Evolutionary conservation across 2,797 vertebrate species (phyloP).

Genomic region (Alauda arvensis): DNA sequence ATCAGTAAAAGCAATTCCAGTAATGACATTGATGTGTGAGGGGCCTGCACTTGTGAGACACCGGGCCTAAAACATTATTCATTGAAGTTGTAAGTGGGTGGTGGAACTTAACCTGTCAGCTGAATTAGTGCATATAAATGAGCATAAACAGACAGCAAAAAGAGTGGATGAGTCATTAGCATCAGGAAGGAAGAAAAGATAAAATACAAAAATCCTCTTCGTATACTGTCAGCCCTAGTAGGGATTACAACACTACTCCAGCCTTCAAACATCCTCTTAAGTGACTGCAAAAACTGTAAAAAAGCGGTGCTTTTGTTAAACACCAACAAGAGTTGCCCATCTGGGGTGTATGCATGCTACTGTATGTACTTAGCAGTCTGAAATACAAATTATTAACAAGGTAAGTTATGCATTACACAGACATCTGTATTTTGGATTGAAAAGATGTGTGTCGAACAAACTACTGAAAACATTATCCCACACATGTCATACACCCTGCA

Average conservation of each 20-base stretch:
- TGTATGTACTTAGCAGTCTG: background rate
- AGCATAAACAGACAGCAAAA: conserved; percentile 1
- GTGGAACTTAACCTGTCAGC: conserved; percentile 23
- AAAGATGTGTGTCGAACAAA: background rate
- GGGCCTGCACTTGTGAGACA: conserved; percentile 32
- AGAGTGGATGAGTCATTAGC: background rate
- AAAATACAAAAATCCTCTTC: background rate
- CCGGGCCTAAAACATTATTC: background rate
- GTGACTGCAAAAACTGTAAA: background rate
- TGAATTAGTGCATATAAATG: conserved; percentile 30
- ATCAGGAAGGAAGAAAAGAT: background rate
- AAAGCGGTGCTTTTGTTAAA: background rate
- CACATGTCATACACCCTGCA: background rate
- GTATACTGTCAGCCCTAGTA: background rate
- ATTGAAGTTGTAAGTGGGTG: conserved; percentile 25
- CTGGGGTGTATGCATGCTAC: background rate
- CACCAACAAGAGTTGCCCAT: background rate
- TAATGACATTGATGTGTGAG: conserved; percentile 43
- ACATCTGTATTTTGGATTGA: background rate
- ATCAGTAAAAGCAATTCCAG: conserved; percentile 40
- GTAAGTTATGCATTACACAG: background rate
- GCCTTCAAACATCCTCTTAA: background rate
- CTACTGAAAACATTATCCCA: background rate
- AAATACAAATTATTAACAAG: background rate
- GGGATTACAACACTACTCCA: background rate